Base-by-base conservation (phyloP, 2,888 invertebrate genomes). In the Thelaira solivaga region DNA sequence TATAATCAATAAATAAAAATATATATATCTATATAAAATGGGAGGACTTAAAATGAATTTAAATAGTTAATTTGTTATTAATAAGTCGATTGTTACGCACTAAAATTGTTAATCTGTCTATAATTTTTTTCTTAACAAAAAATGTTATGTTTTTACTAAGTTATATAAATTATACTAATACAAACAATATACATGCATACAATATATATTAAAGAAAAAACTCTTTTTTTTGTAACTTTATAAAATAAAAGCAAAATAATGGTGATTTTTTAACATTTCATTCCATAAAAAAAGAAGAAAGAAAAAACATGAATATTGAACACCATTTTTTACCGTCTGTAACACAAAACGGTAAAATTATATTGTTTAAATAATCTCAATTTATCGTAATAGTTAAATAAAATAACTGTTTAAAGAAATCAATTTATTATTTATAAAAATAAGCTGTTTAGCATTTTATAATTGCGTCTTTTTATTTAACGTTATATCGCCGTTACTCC, bases 71-170 rank as follows among this genome's bases (percentile, higher is more conserved):
- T 80, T 81, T 81, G 80, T 81, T 81, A 81, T 76, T 59, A 77
- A 61, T 80, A 62, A 62, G 45, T 73, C 85, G 85, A 85, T 86
- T 81, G 81, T 81, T 81, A 80, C 67, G 73, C 77, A 59, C 59
- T 62, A 74, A 77, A 85, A 86, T 85, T 85, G 85, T 85, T 85
- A 85, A 85, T 83, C 86, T 72, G 61, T 72, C 62, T 62, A 55
- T 62, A 64, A 61, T 49, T 80, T 80, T 82, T 77, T 82, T 80
- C 82, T 82, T 73, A 64, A 18, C 16, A 10, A 31, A 31, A 26
- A 39, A 68, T 74, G 61, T 72, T 73, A 62, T 67, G 51, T 81
- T 80, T 77, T 71, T 72, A 51, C 75, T 83, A 20, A 64, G 45
- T 55, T 62, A 29, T 74, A 16, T n/a, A n/a, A 57, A 41, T 57